phyloP scores from a whole-genome alignment of 2,797 vertebrate species.

The Miichthys miiuy region DNA sequence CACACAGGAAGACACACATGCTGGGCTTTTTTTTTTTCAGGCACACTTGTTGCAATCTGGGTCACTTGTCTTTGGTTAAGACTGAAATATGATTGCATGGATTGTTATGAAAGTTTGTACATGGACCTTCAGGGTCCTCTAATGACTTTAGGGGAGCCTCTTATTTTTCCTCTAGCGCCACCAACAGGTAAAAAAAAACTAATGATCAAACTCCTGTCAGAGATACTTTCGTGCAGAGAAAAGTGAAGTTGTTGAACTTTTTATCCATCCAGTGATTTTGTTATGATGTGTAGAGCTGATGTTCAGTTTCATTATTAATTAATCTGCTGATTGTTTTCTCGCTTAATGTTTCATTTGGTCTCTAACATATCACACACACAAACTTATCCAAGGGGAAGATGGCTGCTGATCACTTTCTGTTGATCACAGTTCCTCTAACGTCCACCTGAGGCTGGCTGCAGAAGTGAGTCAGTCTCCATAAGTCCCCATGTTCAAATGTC shows the following conservation, averaged over 20 bases:
- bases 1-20: neutral
- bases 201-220: neutral
- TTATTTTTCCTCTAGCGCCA: neutral
- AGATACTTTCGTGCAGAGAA: neutral
- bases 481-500: too few species aligned
- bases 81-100: rapidly evolving
- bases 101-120: neutral
- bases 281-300: neutral
- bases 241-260: neutral
- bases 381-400: too few species aligned
- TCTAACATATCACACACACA: too few species aligned
- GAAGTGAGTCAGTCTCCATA: too few species aligned
- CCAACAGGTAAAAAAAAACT: neutral
- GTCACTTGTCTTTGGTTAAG: neutral
- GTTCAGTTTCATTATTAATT: neutral
- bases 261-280: neutral
- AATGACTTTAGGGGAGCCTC: neutral
- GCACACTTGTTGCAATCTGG: neutral
- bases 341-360: neutral
- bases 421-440: too few species aligned
- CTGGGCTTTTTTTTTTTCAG: slow-evolving; percentile 17
- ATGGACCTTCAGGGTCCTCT: neutral
- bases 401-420: too few species aligned
- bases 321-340: neutral
- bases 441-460: too few species aligned